phyloP scores from a whole-genome alignment of 2,888 invertebrate species.

The Suillia variegata region DNA sequence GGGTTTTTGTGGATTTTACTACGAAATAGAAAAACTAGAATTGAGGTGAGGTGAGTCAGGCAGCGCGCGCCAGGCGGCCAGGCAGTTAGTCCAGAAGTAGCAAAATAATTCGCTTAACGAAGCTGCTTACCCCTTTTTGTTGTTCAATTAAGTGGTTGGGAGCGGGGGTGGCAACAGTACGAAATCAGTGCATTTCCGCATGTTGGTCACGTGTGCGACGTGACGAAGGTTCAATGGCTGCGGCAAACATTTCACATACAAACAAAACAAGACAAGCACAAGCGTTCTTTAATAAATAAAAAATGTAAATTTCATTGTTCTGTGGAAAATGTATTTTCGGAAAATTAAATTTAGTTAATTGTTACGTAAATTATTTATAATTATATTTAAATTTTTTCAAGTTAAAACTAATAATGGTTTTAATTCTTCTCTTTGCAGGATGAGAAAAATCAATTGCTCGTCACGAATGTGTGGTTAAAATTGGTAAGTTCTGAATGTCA shows the following conservation, averaged over 20 bases:
- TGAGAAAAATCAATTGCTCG: conserved; percentile 92
- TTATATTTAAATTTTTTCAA: too few relatives aligned
- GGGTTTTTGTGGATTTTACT: background rate
- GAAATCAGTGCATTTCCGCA: background rate
- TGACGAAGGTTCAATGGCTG: background rate
- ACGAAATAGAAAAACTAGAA: background rate
- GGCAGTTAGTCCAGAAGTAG: too few relatives aligned
- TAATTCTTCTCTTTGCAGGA: conserved; percentile 67
- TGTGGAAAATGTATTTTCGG: too few relatives aligned
- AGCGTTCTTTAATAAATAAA: too few relatives aligned
- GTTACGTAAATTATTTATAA: too few relatives aligned
- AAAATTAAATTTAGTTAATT: too few relatives aligned
- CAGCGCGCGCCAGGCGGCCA: background rate
- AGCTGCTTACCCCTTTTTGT: background rate
- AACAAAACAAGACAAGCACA: background rate
- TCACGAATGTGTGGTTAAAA: conserved; percentile 94
- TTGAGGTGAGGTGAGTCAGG: too few relatives aligned
- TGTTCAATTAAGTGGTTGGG: too few relatives aligned
- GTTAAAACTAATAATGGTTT: background rate
- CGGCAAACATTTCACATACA: background rate
- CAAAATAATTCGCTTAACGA: conserved; percentile 18
- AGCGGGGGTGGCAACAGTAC: background rate
- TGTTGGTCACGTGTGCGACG: background rate
- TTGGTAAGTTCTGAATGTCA: conserved; percentile 45
- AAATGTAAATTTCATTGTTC: too few relatives aligned